Evolutionary conservation across 2,888 invertebrate species (phyloP), one percentile per base, ranked within the genome.

Genomic region (Drosophila phalerata): DNA sequence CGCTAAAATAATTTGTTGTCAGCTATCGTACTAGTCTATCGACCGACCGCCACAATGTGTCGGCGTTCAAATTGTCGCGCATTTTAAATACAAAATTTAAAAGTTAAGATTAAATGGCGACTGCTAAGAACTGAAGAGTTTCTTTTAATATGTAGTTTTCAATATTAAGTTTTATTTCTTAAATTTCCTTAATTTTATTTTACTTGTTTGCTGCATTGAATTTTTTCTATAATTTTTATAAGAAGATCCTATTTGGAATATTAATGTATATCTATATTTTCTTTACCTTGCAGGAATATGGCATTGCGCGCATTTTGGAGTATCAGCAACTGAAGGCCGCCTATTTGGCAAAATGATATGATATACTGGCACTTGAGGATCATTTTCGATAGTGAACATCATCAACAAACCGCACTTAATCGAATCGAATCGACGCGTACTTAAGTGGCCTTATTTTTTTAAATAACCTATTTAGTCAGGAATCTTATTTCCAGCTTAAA

Each of bases 291-390:
- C 53, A 92, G 92, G 90, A 92, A 55, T 92, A 92, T 73, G 91
- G 90, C 9, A 71, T 90, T 47, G 82, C 88, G 1, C 88, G 92
- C 61, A 83, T 92, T 25, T 79, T 86, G 49, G 92, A 92, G 77
- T 92, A 91, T 85, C 79, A 90, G 45, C 58, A 67, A 40, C 66
- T 89, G 6, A 92, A 91, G 70, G 58, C 83, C 6, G 69, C 73
- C 38, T 91, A 75, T 76, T 66, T 85, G 58, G 73, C 73, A 5
- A 79, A 87, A 74, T 73, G 66, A 72, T 37, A 32, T 37, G 22
- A 45, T 56, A 48, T 25, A 38, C 15, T 15, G 52, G 51, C 51
- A 55, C 48, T 53, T 17, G 32, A 55, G 49, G 45, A 57, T 37
- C 5, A 15, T 53, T 43, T 58, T 55, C 51, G 53, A 49, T 55